Evolutionary conservation across 2,113 vertebrate species (phyloP).

Genomic region (Vulpes lagopus): DNA sequence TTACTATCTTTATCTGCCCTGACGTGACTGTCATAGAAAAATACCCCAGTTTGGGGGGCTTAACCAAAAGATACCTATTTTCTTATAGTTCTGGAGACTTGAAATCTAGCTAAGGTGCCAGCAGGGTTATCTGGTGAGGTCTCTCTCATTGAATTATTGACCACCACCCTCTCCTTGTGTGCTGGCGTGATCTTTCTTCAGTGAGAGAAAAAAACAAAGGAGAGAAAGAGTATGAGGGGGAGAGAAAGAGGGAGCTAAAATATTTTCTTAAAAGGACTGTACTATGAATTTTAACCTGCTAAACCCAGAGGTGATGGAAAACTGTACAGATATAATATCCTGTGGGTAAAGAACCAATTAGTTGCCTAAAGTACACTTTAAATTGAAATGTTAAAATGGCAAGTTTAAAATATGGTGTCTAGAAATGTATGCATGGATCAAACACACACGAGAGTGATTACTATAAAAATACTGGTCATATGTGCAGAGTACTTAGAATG

Average conservation of each 20-base stretch:
- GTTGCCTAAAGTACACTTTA: not conserved
- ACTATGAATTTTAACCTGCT: not conserved
- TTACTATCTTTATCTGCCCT: not conserved
- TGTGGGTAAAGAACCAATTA: not conserved
- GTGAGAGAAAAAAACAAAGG: not conserved
- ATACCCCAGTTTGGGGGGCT: not conserved
- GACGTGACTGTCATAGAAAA: not conserved
- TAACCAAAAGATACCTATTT: not conserved
- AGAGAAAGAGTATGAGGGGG: not conserved
- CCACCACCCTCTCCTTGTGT: not conserved
- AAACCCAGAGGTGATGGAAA: not conserved
- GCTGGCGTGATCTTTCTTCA: not conserved
- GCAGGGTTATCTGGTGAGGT: not conserved
- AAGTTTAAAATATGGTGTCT: not conserved
- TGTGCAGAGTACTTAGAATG: not conserved
- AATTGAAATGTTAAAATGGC: not conserved
- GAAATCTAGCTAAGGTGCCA: not conserved
- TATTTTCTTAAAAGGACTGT: not conserved
- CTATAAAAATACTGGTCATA: not conserved
- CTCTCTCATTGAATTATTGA: not conserved
- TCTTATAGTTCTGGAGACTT: not conserved
- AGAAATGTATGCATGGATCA: not conserved
- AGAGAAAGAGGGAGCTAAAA: not conserved
- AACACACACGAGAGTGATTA: not conserved
- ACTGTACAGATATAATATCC: not conserved